Evolutionary conservation across 2,797 vertebrate species (phyloP).

Genomic region (Limnodromus scolopaceus): DNA sequence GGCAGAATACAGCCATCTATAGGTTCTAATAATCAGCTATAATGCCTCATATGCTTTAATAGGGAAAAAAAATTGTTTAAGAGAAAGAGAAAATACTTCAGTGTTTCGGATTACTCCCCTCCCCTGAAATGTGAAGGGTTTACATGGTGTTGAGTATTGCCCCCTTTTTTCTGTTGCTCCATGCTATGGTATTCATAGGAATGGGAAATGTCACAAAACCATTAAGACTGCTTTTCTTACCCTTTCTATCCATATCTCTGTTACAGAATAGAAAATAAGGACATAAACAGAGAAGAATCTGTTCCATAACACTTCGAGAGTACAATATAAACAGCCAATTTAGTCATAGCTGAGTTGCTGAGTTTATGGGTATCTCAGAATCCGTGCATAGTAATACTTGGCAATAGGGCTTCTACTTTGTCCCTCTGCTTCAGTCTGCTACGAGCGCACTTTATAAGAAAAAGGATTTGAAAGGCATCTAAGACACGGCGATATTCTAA

Average conservation of each 20-base stretch:
- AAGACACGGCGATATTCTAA: not conserved
- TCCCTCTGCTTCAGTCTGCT: not conserved
- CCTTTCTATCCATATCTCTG: not conserved
- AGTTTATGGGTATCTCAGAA: not conserved
- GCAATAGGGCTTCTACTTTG: rapidly evolving
- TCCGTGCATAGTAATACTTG: rapidly evolving
- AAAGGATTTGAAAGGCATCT: not conserved
- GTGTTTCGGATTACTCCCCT: not conserved
- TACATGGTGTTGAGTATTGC: not conserved
- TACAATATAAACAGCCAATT: not conserved
- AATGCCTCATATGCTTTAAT: not conserved
- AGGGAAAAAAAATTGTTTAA: not conserved
- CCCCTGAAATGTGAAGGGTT: not conserved
- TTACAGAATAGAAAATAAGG: not conserved
- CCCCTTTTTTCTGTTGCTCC: not conserved
- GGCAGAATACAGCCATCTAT: not conserved
- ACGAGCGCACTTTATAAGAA: not conserved
- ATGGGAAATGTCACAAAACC: not conserved
- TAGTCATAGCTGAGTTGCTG: not conserved
- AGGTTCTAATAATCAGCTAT: not conserved
- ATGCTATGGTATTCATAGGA: rapidly evolving
- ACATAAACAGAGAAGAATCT: not conserved
- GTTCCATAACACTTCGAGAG: not conserved
- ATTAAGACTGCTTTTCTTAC: not conserved
- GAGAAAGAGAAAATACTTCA: not conserved